Base-by-base conservation (phyloP, 92 coral and sea anemone species). In the Plumapathes pennacea region DNA sequence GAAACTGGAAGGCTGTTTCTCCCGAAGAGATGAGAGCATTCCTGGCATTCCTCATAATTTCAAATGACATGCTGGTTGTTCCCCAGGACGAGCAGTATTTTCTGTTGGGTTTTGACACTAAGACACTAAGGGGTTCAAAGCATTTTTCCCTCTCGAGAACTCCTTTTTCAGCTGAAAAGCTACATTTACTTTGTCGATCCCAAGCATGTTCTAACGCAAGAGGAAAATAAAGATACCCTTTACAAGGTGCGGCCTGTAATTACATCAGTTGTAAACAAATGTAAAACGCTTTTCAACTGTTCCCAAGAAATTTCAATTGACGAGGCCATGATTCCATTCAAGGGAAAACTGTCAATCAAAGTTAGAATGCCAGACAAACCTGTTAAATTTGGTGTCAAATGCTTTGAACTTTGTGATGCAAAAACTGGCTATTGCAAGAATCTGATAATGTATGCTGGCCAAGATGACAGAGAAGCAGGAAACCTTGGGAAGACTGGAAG, bases 321-420 rank as follows among this genome's bases (percentile, higher is more conserved):
- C 15, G 84, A 60, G 25, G 67, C 70, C 14, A 69, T 60, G 78
- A 45, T 77, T n/a, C 84, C 72, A 18, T 69, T 60, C 59, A 60
- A 68, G 40, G 77, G 71, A 11, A 67, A 41, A 29, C 49, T 68
- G 43, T 40, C 54, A 29, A 52, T 69, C 18, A 76, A 50, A 50
- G 77, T 67, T 24, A 40, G 64, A 41, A 81, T 81, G 87, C 77
- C 82, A 1, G 32, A 73, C 56, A 73, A 73, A 69, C 87, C 87
- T 10, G 58, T 72, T 25, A 72, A 72, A 57, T 72, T 54, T 49
- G 76, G 71, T 23, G 63, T 75, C 2, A 75, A 74, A 63, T 40
- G 67, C 47, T 74, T 59, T 54, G 38, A 33, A 12, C 74, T 74
- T 31, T 81, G 82, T 39, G 67, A 81, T 20, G 49, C 70, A 9